Conservation (phyloP, 2,797 vertebrate species). For the Vireo griseus region DNA sequence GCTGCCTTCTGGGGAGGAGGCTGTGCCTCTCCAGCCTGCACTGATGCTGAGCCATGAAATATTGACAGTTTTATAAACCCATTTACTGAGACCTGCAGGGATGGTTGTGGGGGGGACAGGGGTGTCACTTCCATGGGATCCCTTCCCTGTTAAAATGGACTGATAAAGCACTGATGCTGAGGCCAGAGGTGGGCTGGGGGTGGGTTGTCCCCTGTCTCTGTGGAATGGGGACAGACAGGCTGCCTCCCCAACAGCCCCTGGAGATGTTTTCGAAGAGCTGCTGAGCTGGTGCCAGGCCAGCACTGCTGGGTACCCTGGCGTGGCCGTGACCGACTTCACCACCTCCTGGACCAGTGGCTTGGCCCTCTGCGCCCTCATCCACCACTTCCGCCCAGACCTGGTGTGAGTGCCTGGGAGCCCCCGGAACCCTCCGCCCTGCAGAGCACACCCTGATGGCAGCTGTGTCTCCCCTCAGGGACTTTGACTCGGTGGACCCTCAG, state of each 20-base stretch:
- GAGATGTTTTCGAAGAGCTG: conserved; percentile 76
- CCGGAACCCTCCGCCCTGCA: accelerated
- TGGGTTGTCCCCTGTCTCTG: background rate
- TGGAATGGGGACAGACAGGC: background rate
- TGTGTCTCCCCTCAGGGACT: conserved; percentile 68
- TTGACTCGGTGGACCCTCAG: conserved; percentile 72
- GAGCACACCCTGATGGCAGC: background rate
- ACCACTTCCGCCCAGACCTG: conserved; percentile 83
- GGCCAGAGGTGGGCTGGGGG: background rate
- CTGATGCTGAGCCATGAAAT: background rate
- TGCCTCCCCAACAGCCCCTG: conserved; percentile 57
- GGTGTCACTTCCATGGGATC: background rate
- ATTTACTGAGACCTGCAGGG: accelerated
- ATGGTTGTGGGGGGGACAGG: background rate
- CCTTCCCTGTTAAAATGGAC: background rate
- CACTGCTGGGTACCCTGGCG: conserved; percentile 77
- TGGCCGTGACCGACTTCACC: conserved; percentile 80
- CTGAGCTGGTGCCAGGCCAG: conserved; percentile 88
- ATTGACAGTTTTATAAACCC: background rate
- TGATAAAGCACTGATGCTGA: background rate
- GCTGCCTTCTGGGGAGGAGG: background rate
- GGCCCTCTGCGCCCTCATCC: conserved; percentile 88
- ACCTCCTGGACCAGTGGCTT: conserved; percentile 87
- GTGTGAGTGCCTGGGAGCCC: conserved; percentile 78
- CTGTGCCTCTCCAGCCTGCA: background rate